phyloP scores from a whole-genome alignment of 2,888 invertebrate genomes.

The Mythimna albipuncta region DNA sequence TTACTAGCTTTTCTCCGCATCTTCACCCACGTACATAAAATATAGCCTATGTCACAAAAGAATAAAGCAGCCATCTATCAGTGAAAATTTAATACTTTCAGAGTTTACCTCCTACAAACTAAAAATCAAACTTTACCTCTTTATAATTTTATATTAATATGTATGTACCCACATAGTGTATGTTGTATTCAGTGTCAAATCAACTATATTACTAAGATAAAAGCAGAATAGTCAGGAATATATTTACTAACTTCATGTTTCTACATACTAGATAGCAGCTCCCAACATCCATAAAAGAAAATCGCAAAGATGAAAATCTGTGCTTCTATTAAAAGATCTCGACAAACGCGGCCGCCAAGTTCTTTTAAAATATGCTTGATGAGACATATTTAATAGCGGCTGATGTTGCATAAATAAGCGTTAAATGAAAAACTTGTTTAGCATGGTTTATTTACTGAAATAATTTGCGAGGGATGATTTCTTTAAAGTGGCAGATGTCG shows the following conservation, averaged over 20 bases:
- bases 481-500: slow-evolving; percentile 42
- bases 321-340: slow-evolving; percentile 28
- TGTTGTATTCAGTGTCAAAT: background rate
- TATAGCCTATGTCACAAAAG: too few relatives aligned
- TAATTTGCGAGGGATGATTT: slow-evolving; percentile 42
- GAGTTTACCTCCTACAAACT: too few relatives aligned
- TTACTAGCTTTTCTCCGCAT: too few relatives aligned
- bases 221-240: background rate
- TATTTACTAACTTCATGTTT: slow-evolving; percentile 21
- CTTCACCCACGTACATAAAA: too few relatives aligned
- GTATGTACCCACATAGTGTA: too few relatives aligned
- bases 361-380: slow-evolving; percentile 54
- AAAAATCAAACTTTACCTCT: too few relatives aligned
- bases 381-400: slow-evolving; percentile 50
- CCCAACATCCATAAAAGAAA: slow-evolving; percentile 27
- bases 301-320: slow-evolving; percentile 37
- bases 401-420: slow-evolving; percentile 52
- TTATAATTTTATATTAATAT: too few relatives aligned
- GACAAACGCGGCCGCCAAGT: slow-evolving; percentile 19
- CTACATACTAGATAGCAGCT: slow-evolving; percentile 12
- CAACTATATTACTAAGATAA: background rate
- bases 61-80: too few relatives aligned
- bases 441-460: slow-evolving; percentile 51
- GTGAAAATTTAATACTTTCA: too few relatives aligned
- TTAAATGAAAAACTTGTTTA: slow-evolving; percentile 40